Evolutionary conservation across 2,113 vertebrate species (phyloP), one percentile per base, ranked within the genome.

Genomic region (Verasper variegatus): DNA sequence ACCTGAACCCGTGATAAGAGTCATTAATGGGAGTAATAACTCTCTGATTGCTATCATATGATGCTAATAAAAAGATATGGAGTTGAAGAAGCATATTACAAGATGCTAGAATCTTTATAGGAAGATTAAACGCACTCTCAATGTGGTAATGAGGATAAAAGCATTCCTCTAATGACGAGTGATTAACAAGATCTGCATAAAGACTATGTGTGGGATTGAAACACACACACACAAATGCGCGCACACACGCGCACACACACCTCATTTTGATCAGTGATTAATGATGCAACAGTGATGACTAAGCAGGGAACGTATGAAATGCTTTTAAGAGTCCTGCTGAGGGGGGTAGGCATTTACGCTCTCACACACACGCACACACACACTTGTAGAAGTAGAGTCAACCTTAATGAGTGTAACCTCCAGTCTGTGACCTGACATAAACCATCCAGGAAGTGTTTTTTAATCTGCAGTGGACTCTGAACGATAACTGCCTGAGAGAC

Each of bases 271-370:
- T 72, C 23, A 52, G 42, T 71, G 55, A 88, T 83, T 84, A 87
- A 82, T 65, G 76, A 68, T 72, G 61, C 21, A 78, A 68, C 80
- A 69, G 58, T 71, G 83, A 86, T 79, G 76, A 85, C 74, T 68
- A 83, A 35, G 77, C 51, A 65, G 40, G 63, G 54, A 59, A 42
- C 18, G 61, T 55, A 72, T 75, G 67, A 80, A 79, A 78, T 49
- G 67, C 74, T 71, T 68, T 82, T 67, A 40, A 62, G 31, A 66
- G 80, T 62, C 42, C n/a, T 82, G 76, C 86, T 86, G 84, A 80
- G 62, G 37, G 31, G 7, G 31, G 31, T 7, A 31, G 27, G 27
- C 27, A 27, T 7, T 31, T 31, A 31, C 31, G 20, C 35, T 81
- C 67, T 49, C 37, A 59, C 20, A 17, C 70, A 68, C 61, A 81